A percentile compares a stretch with the other conserved stretches of the same genome.
Evolutionary conservation across 2,888 invertebrate genomes (phyloP).

Genomic region (Pyrgus malvae): DNA sequence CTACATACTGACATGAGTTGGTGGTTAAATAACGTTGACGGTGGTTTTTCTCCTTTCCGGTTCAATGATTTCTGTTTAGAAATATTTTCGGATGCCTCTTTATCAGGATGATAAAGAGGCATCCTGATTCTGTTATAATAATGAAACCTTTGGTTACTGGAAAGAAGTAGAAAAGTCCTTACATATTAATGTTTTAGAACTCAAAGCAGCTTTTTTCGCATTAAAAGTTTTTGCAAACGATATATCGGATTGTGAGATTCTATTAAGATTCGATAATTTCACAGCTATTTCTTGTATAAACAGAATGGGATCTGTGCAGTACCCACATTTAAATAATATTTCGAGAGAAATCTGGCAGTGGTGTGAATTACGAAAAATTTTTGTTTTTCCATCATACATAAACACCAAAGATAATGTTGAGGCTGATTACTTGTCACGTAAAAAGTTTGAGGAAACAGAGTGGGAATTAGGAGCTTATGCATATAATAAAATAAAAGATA

Average conservation of each 20-base stretch:
- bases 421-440: conserved; percentile 18
- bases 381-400: conserved; percentile 25
- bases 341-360: conserved; percentile 21
- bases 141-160: conserved; percentile 8
- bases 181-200: conserved; percentile 29
- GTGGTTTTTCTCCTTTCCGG: not conserved
- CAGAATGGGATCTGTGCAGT: conserved; percentile 29
- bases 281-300: conserved; percentile 29
- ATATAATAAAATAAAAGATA: conserved; percentile 1
- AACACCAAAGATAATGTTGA: conserved; percentile 14
- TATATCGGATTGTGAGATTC: not conserved
- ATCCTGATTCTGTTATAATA: not conserved
- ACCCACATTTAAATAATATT: conserved; percentile 18
- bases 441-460: conserved; percentile 23
- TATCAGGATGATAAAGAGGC: conserved; percentile 18
- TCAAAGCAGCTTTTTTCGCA: conserved; percentile 26
- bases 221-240: conserved; percentile 16
- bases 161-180: not conserved
- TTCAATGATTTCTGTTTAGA: not conserved
- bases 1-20: not conserved
- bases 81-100: conserved; percentile 11
- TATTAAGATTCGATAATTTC: conserved; percentile 20
- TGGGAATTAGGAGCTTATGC: conserved; percentile 16
- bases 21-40: conserved; percentile 3
- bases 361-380: conserved; percentile 21